phyloP scores from a whole-genome alignment of 2,113 vertebrate genomes.

The Aramus guarauna region DNA sequence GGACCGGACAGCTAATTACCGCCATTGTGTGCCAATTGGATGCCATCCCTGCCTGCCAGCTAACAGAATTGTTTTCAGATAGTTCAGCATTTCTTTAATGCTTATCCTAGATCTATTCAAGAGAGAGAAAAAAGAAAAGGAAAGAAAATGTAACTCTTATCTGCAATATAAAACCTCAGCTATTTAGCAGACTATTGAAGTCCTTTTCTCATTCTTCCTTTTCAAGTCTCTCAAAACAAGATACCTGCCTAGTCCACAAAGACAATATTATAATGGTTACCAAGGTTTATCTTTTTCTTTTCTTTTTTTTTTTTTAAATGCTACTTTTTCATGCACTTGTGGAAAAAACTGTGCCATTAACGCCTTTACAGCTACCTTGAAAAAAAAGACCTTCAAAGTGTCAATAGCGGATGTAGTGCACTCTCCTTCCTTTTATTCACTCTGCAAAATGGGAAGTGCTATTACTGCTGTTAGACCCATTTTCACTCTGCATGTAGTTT shows the following conservation, averaged over 20 bases:
- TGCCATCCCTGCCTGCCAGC: constrained; percentile 28
- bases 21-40: constrained; percentile 24
- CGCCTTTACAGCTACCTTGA: constrained; percentile 37
- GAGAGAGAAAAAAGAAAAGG: background rate
- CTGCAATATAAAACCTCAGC: constrained; percentile 44
- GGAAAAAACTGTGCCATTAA: constrained; percentile 62
- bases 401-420: constrained; percentile 53
- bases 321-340: constrained; percentile 37
- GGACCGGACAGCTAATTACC: constrained; percentile 44
- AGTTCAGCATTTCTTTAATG: constrained; percentile 52
- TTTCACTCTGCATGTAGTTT: constrained; percentile 66
- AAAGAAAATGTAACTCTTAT: constrained; percentile 57
- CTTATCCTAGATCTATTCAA: constrained; percentile 46
- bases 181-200: constrained; percentile 54
- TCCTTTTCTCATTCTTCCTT: constrained; percentile 11
- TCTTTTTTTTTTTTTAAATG: background rate
- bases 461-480: constrained; percentile 66
- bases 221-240: constrained; percentile 54
- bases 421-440: constrained; percentile 63
- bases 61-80: constrained; percentile 54
- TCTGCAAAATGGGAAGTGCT: constrained; percentile 59
- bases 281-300: background rate
- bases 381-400: constrained; percentile 60
- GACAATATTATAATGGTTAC: constrained; percentile 64
- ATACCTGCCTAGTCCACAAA: constrained; percentile 57